These are phyloP conservation scores for Chaetodon trifasciatus DNA, from an alignment of 2,797 vertebrate genomes.

Conservation along the genomic window DNA sequence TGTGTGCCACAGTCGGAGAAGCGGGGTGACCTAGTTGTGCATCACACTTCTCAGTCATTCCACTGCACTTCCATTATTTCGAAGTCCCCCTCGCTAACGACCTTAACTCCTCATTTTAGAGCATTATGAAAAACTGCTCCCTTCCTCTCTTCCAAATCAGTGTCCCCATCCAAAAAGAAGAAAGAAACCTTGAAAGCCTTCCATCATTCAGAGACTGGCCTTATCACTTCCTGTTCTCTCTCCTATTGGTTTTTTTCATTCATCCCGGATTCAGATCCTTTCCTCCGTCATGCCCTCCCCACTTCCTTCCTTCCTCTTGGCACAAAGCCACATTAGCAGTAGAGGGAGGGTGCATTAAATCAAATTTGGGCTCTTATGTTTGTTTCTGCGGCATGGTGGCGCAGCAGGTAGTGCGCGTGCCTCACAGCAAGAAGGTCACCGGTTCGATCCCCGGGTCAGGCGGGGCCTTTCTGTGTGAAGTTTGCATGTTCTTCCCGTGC, in stretches of 20 bases:
- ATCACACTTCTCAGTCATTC: conserved; percentile 19
- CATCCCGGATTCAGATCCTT: conserved; percentile 32
- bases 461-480: no score
- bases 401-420: no score
- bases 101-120: conserved; percentile 8
- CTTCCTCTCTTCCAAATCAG: conserved; percentile 4
- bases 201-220: not conserved
- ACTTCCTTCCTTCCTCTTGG: conserved; percentile 64
- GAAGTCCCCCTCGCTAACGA: conserved; percentile 8
- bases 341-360: conserved; percentile 19
- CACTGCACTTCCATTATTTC: conserved; percentile 18
- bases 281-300: conserved; percentile 45
- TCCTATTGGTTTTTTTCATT: conserved; percentile 42
- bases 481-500: no score
- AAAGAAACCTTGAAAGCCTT: conserved; percentile 10
- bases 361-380: conserved; percentile 28
- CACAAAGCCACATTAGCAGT: conserved; percentile 31
- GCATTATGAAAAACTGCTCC: not conserved
- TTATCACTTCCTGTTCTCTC: conserved; percentile 59
- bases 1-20: conserved; percentile 3
- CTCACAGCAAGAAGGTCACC: no score
- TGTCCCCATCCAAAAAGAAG: not conserved
- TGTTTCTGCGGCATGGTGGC: no score
- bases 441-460: no score
- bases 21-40: conserved; percentile 9